Percentiles rank a stretch among this genome's conserved stretches.
Evolutionary conservation across 2,888 invertebrate species (phyloP).

Genomic region (Crocallis elinguaria): DNA sequence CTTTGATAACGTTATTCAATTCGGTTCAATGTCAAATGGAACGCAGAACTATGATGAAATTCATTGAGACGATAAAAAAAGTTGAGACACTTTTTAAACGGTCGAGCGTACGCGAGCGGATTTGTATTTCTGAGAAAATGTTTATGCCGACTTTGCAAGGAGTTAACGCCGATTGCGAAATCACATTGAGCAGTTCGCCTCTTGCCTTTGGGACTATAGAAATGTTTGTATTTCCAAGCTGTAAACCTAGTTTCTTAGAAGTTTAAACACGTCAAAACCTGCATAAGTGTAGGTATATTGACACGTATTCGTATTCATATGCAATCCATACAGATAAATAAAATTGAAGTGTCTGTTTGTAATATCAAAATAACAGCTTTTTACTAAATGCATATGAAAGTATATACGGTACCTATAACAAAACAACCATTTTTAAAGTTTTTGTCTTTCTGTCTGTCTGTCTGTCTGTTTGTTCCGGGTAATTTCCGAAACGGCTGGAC

Average conservation of each 20-base stretch:
- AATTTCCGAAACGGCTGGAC: too few relatives aligned
- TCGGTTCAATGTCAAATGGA: constrained; percentile 77
- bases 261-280: constrained; percentile 37
- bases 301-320: constrained; percentile 3
- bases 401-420: too few relatives aligned
- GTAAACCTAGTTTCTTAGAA: constrained; percentile 76
- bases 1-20: constrained; percentile 74
- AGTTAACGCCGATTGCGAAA: constrained; percentile 74
- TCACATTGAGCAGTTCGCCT: constrained; percentile 48
- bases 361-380: too few relatives aligned
- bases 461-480: too few relatives aligned
- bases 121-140: constrained; percentile 69
- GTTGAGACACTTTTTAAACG: constrained; percentile 49
- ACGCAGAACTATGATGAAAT: constrained; percentile 72
- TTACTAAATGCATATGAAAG: too few relatives aligned
- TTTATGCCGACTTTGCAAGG: constrained; percentile 67
- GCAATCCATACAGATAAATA: too few relatives aligned
- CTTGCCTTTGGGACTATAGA: constrained; percentile 72
- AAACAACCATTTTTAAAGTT: too few relatives aligned
- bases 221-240: constrained; percentile 74
- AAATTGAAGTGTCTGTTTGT: too few relatives aligned
- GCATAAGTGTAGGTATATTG: constrained; percentile 5
- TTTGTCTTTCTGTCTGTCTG: too few relatives aligned
- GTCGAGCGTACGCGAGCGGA: constrained; percentile 48
- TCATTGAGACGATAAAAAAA: constrained; percentile 57